phyloP scores from a whole-genome alignment of 1,140 invertebrate genomes.

The Leptinotarsa undecemlineata region DNA sequence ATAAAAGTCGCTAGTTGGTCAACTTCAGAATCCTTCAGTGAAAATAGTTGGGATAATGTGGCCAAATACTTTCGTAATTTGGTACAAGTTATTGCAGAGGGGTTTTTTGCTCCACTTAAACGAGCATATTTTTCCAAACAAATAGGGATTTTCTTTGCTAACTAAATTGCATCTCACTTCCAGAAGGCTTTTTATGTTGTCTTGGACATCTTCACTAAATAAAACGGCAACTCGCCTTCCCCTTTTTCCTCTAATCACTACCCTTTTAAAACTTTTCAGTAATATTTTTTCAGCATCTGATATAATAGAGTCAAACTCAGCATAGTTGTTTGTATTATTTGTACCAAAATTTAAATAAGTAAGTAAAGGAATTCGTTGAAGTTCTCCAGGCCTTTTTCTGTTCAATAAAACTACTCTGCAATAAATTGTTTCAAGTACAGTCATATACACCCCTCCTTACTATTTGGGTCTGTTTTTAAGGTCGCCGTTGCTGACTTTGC shows the following conservation, averaged over 20 bases:
- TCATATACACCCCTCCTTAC: slow-evolving; percentile 37
- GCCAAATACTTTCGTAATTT: too few species aligned
- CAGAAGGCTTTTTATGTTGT: too few species aligned
- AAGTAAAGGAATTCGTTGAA: slow-evolving; percentile 12
- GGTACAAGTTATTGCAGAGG: too few species aligned
- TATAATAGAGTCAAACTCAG: slow-evolving; percentile 31
- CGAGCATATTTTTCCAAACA: slow-evolving; percentile 28
- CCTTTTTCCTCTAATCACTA: too few species aligned
- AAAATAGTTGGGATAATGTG: too few species aligned
- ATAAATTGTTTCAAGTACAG: slow-evolving; percentile 42
- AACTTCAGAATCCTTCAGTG: too few species aligned
- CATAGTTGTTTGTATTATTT: slow-evolving; percentile 11
- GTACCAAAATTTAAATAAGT: not conserved
- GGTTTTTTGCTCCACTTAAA: slow-evolving; percentile 23
- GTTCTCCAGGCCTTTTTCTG: slow-evolving; percentile 40
- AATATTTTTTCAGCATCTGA: too few species aligned
- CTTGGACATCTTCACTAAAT: slow-evolving; percentile 28
- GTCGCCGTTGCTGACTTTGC: slow-evolving; percentile 26
- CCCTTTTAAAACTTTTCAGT: too few species aligned
- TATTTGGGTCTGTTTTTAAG: slow-evolving; percentile 26
- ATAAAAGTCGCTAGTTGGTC: too few species aligned
- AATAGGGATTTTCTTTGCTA: not conserved
- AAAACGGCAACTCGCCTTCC: too few species aligned
- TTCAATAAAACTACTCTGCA: slow-evolving; percentile 45
- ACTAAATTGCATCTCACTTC: too few species aligned